Percentiles rank a stretch among this genome's conserved stretches.
Evolutionary conservation across 2,888 invertebrate genomes (phyloP).

Genomic region (Campaea margaritaria): DNA sequence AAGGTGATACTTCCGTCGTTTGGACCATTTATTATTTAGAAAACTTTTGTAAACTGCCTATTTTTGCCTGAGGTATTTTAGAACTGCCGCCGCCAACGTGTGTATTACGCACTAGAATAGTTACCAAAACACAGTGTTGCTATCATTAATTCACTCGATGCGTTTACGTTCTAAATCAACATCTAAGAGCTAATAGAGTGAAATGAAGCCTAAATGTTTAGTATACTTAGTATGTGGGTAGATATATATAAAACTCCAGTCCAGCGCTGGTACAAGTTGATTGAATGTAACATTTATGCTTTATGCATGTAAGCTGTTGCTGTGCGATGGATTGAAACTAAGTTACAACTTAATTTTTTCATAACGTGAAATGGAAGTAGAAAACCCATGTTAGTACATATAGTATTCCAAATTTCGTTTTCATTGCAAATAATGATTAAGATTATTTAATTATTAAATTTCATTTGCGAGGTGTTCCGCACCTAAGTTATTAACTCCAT

Average conservation of each 20-base stretch:
- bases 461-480: no score
- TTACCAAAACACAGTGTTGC: conserved; percentile 59
- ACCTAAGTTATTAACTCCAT: no score
- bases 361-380: no score
- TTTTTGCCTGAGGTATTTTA: conserved; percentile 72
- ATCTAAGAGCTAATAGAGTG: conserved; percentile 70
- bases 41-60: conserved; percentile 63
- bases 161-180: conserved; percentile 70
- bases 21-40: conserved; percentile 71
- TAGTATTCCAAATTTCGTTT: no score
- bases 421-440: no score
- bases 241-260: conserved; percentile 23
- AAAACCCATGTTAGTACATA: no score
- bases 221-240: conserved; percentile 26
- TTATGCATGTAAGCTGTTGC: no score
- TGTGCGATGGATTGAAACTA: no score
- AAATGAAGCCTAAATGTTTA: conserved; percentile 57
- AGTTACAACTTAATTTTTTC: no score
- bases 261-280: neutral
- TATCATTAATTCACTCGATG: conserved; percentile 68
- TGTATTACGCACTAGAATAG: conserved; percentile 64
- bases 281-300: no score
- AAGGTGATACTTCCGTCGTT: conserved; percentile 70
- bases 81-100: conserved; percentile 63
- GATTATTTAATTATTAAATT: no score